Evolutionary conservation across 2,113 vertebrate species (phyloP).

Genomic region (Carassius auratus): DNA sequence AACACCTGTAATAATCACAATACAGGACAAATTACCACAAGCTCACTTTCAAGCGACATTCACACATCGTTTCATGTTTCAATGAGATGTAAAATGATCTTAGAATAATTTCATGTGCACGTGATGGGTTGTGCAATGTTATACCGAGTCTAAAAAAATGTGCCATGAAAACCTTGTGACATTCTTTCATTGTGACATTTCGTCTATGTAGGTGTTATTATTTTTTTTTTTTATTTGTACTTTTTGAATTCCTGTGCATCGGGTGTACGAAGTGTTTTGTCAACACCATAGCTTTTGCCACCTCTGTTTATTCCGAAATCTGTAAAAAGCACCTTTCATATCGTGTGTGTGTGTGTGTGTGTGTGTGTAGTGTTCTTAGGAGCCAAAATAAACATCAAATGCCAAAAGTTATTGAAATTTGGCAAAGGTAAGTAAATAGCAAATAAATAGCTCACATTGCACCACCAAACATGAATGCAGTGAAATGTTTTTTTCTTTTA

Average conservation of each 20-base stretch:
- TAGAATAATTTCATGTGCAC: too few relatives aligned
- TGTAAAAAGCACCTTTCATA: too few relatives aligned
- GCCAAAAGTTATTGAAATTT: background rate
- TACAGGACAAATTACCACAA: background rate
- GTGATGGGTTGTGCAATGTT: background rate
- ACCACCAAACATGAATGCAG: background rate
- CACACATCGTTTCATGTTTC: background rate
- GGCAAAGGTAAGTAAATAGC: background rate
- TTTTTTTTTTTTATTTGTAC: too few relatives aligned
- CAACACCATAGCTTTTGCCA: background rate
- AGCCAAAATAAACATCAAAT: background rate
- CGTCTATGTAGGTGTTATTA: background rate
- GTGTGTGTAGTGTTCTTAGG: too few relatives aligned
- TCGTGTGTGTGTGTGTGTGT: too few relatives aligned
- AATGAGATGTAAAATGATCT: background rate
- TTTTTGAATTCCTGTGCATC: background rate
- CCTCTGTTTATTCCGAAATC: background rate
- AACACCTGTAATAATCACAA: background rate
- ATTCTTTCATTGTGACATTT: background rate
- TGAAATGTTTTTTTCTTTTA: background rate
- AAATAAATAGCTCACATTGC: background rate
- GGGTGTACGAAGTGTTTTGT: background rate
- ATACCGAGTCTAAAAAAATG: background rate
- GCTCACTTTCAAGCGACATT: background rate
- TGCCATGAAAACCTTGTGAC: background rate